Evolutionary conservation across 2,113 vertebrate species (phyloP), one percentile per base, ranked within the genome.

Genomic region (Mastomys natalensis): DNA sequence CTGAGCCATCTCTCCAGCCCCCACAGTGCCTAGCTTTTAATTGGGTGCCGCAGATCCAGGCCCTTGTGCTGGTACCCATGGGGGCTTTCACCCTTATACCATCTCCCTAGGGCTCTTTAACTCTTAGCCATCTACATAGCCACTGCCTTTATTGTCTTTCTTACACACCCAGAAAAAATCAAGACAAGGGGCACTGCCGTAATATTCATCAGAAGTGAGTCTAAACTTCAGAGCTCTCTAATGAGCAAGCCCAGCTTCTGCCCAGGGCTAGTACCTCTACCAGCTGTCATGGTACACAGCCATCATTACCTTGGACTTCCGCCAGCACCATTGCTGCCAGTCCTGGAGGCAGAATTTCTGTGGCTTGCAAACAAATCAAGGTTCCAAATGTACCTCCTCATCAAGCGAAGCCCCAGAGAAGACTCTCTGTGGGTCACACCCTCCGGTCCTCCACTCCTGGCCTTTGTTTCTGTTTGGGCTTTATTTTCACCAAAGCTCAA

Each of bases 401-500:
- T 77, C 64, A 60, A 76, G 68, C 68, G 1, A 53, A 37, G 48
- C 53, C 29, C 17, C 17, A 29, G 48, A 43, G 82, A 82, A 91
- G 48, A 88, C 24, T 24, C 21, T 48, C 43, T 68, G 45, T 34
- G 26, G 60, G 81, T 40, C 16, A 31, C 7, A 66, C 29, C 55
- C 45, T 92, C 84, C 1, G 7, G 24, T 53, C 43, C n/a, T 31
- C 48, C 53, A 48, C 9, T 40, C n/a, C 26, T 53, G 22, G 66
- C 48, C 74, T 19, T 90, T 37, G 19, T 85, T 6, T 68, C 55
- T 87, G 40, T 82, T 82, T 60, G 77, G 19, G 37, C 26, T 34
- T 85, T 62, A 24, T 31, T 91, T 92, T 90, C 31, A 95, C 9
- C 76, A 85, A 80, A 62, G 78, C 43, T 51, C 74, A 73, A 87